Percentiles rank a stretch among this genome's conserved stretches.
Conservation (phyloP, 2,113 vertebrate species). For the Natator depressus region DNA sequence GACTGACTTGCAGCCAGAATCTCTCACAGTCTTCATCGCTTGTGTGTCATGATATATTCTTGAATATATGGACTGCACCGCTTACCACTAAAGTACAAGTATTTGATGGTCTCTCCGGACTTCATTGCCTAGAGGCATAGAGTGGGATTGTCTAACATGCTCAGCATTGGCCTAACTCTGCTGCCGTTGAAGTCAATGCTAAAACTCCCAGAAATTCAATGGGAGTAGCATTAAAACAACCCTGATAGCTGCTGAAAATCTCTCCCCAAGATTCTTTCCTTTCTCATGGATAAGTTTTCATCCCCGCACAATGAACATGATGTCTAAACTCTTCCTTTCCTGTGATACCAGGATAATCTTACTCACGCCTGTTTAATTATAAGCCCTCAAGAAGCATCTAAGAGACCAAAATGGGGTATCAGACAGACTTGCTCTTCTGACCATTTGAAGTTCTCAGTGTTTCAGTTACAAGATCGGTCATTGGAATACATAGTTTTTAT, state of each 20-base stretch:
- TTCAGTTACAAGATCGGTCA: not conserved
- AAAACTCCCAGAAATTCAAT: not conserved
- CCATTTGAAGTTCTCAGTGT: not conserved
- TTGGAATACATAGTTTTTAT: not conserved
- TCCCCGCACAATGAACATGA: not conserved
- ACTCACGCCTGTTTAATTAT: not conserved
- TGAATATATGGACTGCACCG: not conserved
- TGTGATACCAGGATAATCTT: not conserved
- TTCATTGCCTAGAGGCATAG: not conserved
- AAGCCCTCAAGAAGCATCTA: not conserved
- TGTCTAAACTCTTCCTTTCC: not conserved
- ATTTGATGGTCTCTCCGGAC: not conserved
- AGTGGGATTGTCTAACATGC: not conserved
- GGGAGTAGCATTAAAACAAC: not conserved
- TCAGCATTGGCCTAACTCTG: not conserved
- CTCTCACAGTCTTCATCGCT: not conserved
- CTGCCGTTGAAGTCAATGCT: not conserved
- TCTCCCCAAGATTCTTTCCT: not conserved
- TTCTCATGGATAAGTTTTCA: not conserved
- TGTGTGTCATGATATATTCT: not conserved
- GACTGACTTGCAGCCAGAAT: not conserved
- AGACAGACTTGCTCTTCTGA: not conserved
- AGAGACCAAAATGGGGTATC: not conserved
- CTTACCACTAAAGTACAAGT: not conserved
- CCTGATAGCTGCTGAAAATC: not conserved